phyloP scores from a whole-genome alignment of 2,797 vertebrate genomes.

The Bovichtus variegatus region DNA sequence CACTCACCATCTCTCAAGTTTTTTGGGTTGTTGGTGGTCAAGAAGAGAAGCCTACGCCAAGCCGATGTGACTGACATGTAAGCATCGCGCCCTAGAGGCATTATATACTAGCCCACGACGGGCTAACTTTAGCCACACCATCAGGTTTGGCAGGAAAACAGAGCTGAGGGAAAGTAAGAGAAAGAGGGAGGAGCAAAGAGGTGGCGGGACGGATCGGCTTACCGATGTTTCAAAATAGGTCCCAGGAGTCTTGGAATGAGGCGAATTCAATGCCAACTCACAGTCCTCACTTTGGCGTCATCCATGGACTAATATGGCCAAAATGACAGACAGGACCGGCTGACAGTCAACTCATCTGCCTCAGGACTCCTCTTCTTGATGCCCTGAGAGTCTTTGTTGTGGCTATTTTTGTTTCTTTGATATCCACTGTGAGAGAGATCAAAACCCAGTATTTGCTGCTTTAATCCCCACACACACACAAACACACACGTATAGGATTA shows the following conservation, averaged over 20 bases:
- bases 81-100: conserved; percentile 71
- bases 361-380: conserved; percentile 9
- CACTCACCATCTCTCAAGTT: conserved; percentile 88
- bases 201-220: conserved; percentile 68
- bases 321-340: conserved; percentile 45
- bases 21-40: conserved; percentile 82
- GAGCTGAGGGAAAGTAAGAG: conserved; percentile 78
- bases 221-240: conserved; percentile 84
- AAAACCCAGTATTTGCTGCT: background rate
- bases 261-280: conserved; percentile 84
- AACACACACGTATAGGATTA: conserved; percentile 8
- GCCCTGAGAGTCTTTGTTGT: conserved; percentile 39
- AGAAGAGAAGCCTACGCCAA: conserved; percentile 85
- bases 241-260: conserved; percentile 85
- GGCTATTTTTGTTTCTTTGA: conserved; percentile 45
- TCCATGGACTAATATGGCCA: conserved; percentile 85
- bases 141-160: conserved; percentile 89
- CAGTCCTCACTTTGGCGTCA: conserved; percentile 74
- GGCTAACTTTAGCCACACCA: conserved; percentile 91
- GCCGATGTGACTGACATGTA: conserved; percentile 87
- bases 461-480: background rate
- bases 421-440: conserved; percentile 17
- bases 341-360: conserved; percentile 33
- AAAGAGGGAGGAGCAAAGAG: conserved; percentile 80
- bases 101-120: conserved; percentile 89